These are phyloP conservation scores for Clunio marinus DNA, from an alignment of 2,888 invertebrate species.

Conservation along the genomic window DNA sequence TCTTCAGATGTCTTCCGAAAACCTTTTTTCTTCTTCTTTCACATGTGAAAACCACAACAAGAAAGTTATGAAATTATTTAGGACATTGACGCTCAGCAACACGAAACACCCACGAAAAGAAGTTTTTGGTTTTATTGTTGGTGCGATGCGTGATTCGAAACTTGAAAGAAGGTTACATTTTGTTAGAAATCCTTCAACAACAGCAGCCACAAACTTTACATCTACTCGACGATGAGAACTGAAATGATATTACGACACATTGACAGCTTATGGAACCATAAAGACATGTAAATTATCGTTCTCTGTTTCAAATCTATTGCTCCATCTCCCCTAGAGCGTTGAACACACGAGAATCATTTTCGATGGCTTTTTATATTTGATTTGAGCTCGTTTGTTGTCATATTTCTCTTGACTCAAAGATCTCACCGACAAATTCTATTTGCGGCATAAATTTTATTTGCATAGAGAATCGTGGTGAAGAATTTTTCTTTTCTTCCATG, in stretches of 20 bases:
- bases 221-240: too few species aligned
- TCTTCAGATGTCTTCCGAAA: background rate
- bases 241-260: slow-evolving; percentile 11
- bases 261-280: background rate
- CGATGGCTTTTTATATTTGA: slow-evolving; percentile 14
- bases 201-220: too few species aligned
- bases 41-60: background rate
- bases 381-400: too few species aligned
- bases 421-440: background rate
- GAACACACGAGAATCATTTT: background rate
- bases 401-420: too few species aligned
- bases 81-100: background rate
- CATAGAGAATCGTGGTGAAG: slow-evolving; percentile 16
- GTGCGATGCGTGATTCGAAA: background rate
- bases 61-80: background rate
- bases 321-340: background rate
- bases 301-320: background rate
- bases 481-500: too few species aligned
- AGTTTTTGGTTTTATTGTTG: background rate
- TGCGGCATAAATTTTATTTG: too few species aligned
- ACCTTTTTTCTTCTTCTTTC: too few species aligned
- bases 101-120: slow-evolving; percentile 16
- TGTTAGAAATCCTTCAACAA: too few species aligned
- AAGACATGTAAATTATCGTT: slow-evolving; percentile 28
- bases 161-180: too few species aligned